Evolutionary conservation across 1,140 invertebrate species (phyloP), one percentile per base, ranked within the genome.

Genomic region (Triops cancriformis): DNA sequence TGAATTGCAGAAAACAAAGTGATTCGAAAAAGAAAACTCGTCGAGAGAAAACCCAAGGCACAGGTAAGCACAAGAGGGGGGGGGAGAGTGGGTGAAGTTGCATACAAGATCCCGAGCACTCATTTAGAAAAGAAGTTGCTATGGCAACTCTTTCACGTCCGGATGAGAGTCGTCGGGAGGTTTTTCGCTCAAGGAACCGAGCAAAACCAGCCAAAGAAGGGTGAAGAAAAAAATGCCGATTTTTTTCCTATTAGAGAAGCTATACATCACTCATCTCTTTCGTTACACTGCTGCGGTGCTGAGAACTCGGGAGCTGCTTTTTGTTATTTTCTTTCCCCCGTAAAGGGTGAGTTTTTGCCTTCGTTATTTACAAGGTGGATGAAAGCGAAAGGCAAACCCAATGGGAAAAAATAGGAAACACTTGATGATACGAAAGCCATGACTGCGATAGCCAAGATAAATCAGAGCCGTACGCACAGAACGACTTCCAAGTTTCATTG

Each of bases 371-470:
- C 14, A 64, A 64, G 51, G 14, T 64, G 45, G 51, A 64, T 64
- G 51, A 64, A 64, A 64, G 51, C 14, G 23, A 64, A 18, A 23
- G 23, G 51, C 51, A 0, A n/a, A 23, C 31, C 31, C 31, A 37
- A 37, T 5, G 6, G 51, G 2, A 64, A 64, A 64, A n/a, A 23
- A 64, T n/a, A 23, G 23, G 23, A 64, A 23, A 64, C n/a, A 23
- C n/a, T 64, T n/a, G n/a, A 23, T 18, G 51, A 64, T 64, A 23
- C 51, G 10, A 6, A 37, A 64, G 51, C 51, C 51, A 23, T 64
- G 51, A 64, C 23, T 64, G 51, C 23, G 51, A 64, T 64, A 64
- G 51, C 51, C 51, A n/a, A 64, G 51, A 64, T 64, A 64, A 64
- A 64, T 64, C n/a, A 64, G n/a, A 64, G 23, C 3, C 51, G 14